Percentiles rank a stretch among this genome's conserved stretches.
Conservation (phyloP, 1,140 invertebrate genomes). For the Hyles euphorbiae region DNA sequence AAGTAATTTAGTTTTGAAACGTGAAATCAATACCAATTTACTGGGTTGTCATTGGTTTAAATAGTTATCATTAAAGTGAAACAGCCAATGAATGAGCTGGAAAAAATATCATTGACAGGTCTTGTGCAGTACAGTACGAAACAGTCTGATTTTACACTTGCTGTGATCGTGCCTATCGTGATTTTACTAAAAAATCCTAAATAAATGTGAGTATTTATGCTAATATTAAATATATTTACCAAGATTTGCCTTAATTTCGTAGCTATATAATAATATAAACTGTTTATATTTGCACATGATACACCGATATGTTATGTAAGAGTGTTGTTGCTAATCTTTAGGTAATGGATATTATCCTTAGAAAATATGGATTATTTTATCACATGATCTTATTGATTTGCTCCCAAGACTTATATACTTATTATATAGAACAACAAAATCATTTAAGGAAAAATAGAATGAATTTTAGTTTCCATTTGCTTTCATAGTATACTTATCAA, state of each 20-base stretch:
- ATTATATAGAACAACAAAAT: too few species aligned
- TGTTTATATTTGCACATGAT: slow-evolving; percentile 2
- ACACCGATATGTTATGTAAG: slow-evolving; percentile 46
- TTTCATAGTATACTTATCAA: too few species aligned
- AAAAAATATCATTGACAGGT: background rate
- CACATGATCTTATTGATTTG: background rate
- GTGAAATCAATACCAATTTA: too few species aligned
- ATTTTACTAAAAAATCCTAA: slow-evolving; percentile 10
- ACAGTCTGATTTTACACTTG: slow-evolving; percentile 17
- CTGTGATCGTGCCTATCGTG: slow-evolving; percentile 13
- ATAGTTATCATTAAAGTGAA: too few species aligned
- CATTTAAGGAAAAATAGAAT: too few species aligned
- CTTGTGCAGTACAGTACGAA: slow-evolving; percentile 10
- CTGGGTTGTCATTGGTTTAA: too few species aligned
- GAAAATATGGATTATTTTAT: too few species aligned
- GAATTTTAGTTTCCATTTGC: too few species aligned
- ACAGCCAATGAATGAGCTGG: background rate
- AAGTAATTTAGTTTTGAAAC: background rate
- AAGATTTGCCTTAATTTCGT: background rate
- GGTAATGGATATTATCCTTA: too few species aligned
- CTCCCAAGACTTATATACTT: too few species aligned
- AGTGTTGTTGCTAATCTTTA: slow-evolving; percentile 12
- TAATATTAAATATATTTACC: background rate
- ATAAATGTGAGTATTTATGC: slow-evolving; percentile 13
- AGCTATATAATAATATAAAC: background rate